These are phyloP conservation scores for Cosmia trapezina DNA, from an alignment of 2,888 invertebrate species.

Conservation along the genomic window DNA sequence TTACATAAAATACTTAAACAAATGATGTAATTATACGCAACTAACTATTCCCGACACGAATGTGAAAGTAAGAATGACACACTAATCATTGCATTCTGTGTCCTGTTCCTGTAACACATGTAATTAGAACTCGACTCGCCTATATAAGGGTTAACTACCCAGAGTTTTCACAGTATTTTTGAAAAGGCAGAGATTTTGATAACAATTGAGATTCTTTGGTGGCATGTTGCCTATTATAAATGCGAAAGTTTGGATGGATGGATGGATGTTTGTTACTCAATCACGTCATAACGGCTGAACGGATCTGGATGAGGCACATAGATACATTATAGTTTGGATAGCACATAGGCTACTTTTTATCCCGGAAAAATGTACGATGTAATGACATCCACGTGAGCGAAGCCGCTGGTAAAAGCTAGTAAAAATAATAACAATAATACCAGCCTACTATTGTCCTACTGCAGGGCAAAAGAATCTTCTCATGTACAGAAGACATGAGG, in stretches of 20 bases:
- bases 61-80: constrained; percentile 49
- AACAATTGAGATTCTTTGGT: not conserved
- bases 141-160: not conserved
- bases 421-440: not conserved
- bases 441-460: not conserved
- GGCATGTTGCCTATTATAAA: not conserved
- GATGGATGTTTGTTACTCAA: no score
- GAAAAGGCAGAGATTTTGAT: not conserved
- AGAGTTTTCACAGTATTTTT: not conserved
- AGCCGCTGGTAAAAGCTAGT: no score
- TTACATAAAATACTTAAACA: constrained; percentile 32
- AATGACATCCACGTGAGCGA: no score
- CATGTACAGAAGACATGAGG: not conserved
- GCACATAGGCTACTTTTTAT: no score
- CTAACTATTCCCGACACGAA: constrained; percentile 44
- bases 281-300: no score
- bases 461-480: no score
- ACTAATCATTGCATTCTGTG: constrained; percentile 25
- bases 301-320: no score
- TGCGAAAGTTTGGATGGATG: no score
- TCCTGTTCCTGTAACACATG: constrained; percentile 17
- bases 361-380: no score
- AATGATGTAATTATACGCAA: constrained; percentile 25
- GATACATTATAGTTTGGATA: no score
- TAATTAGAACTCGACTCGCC: constrained; percentile 1